These are phyloP conservation scores for Chaetophractus vellerosus DNA, from an alignment of 2,797 vertebrate species.

Conservation along the genomic window DNA sequence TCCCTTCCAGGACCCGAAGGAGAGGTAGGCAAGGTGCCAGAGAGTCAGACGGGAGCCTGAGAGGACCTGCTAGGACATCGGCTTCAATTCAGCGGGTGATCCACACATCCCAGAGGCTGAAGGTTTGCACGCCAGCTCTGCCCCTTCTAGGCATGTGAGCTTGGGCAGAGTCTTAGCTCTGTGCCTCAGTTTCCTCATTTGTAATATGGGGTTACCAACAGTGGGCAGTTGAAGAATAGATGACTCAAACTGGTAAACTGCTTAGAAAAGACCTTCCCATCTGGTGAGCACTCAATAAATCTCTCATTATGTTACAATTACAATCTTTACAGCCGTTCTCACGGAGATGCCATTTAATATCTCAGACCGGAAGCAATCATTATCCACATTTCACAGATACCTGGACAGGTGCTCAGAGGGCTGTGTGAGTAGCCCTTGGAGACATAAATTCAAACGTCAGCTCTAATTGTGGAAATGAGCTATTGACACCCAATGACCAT, in stretches of 20 bases:
- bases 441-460: neutral
- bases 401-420: neutral
- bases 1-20: neutral
- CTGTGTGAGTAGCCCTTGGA: neutral
- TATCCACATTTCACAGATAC: neutral
- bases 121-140: neutral
- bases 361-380: neutral
- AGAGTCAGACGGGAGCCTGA: fast-evolving
- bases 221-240: neutral
- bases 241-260: neutral
- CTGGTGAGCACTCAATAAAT: neutral
- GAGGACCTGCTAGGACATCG: neutral
- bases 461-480: neutral
- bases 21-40: neutral
- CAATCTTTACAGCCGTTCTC: neutral
- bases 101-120: too few relatives aligned
- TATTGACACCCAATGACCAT: too few relatives aligned
- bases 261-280: neutral
- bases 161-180: neutral
- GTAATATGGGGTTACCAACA: neutral
- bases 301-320: neutral
- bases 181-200: slow-evolving; percentile 35
- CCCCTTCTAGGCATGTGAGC: neutral
- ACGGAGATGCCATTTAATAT: neutral
- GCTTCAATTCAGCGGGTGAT: fast-evolving